Conservation (phyloP, 2,888 invertebrate species). For the Lysandra bellargus region DNA sequence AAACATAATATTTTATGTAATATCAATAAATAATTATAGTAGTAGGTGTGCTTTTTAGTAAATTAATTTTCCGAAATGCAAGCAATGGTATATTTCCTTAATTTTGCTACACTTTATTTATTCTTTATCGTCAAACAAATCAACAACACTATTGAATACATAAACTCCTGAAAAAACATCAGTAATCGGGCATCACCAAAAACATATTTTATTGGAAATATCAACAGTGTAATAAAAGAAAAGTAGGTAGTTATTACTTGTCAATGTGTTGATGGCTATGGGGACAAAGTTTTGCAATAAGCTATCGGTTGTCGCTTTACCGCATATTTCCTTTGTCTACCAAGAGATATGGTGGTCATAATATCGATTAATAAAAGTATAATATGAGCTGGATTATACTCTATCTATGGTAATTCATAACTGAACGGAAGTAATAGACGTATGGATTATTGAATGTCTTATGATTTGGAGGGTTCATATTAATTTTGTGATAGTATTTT, state of each 20-base stretch:
- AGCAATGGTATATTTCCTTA: too few relatives aligned
- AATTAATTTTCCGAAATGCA: too few relatives aligned
- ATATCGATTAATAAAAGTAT: background rate
- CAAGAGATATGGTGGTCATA: background rate
- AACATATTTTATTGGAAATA: background rate
- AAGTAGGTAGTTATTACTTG: background rate
- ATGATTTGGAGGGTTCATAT: too few relatives aligned
- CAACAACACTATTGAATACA: too few relatives aligned
- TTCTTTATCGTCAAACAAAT: too few relatives aligned
- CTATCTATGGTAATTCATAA: background rate
- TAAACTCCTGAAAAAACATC: background rate
- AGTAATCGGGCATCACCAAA: background rate
- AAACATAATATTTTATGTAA: too few relatives aligned
- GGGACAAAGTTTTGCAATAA: slow-evolving; percentile 9
- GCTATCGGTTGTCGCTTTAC: background rate
- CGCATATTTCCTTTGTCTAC: background rate
- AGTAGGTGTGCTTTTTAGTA: too few relatives aligned
- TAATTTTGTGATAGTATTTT: too few relatives aligned
- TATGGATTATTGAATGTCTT: background rate
- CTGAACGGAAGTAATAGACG: background rate
- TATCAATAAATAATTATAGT: too few relatives aligned
- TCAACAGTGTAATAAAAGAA: background rate
- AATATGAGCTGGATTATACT: background rate
- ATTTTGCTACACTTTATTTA: too few relatives aligned
- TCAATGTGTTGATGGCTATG: background rate